Evolutionary conservation across 2,888 invertebrate genomes (phyloP).

Genomic region (Pristionchus mayeri): DNA sequence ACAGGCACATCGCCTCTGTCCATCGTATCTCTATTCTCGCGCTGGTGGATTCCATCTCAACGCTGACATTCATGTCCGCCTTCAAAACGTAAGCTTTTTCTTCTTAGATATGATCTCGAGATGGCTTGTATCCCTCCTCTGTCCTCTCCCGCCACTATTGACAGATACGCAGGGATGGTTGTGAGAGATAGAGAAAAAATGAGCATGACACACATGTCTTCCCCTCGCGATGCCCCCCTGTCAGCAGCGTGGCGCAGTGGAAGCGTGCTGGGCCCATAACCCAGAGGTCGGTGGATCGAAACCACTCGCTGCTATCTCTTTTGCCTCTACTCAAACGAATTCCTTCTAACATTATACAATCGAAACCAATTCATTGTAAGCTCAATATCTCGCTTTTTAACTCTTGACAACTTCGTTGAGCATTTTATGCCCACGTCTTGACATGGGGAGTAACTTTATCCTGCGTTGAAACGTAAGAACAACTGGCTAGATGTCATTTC

Average conservation of each 20-base stretch:
- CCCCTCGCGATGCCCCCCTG: not conserved
- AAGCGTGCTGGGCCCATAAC: conserved; percentile 89
- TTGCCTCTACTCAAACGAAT: not conserved
- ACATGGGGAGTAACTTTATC: not conserved
- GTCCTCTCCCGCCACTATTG: too few species aligned
- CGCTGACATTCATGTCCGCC: conserved; percentile 40
- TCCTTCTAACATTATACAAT: not conserved
- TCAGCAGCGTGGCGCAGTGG: conserved; percentile 87
- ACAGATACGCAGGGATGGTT: not conserved
- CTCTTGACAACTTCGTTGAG: too few species aligned
- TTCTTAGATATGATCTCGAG: too few species aligned
- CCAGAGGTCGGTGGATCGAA: conserved; percentile 87
- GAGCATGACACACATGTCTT: too few species aligned
- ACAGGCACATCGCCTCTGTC: conserved; percentile 43
- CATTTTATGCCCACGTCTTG: too few species aligned
- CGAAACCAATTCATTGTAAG: too few species aligned
- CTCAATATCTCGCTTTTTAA: too few species aligned
- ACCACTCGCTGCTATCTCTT: conserved; percentile 62
- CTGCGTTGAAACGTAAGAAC: not conserved
- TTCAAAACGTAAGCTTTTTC: conserved; percentile 48
- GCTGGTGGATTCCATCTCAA: conserved; percentile 36
- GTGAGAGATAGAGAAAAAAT: conserved; percentile 5
- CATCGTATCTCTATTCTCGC: conserved; percentile 48
- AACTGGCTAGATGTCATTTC: not conserved
- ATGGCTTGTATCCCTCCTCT: too few species aligned